Base-by-base conservation (phyloP, 1,140 invertebrate genomes). In the Drosophila navojoa region DNA sequence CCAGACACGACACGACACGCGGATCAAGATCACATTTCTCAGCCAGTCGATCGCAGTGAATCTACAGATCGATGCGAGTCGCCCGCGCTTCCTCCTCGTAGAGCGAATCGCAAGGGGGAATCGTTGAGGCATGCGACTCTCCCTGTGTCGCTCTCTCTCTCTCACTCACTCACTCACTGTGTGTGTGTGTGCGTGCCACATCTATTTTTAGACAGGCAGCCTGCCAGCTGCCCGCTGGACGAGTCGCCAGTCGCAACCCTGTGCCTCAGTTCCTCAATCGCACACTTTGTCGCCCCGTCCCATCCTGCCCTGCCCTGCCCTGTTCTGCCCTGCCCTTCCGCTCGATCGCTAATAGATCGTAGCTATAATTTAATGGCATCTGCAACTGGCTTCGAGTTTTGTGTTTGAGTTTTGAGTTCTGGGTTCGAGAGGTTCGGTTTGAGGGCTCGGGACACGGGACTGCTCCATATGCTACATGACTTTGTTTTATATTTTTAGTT, bases 401-500 rank as follows among this genome's bases (percentile, higher is more conserved):
- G 35, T 38, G 4, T 38, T 7, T 32, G 27, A 58, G 19, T 22
- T 22, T 59, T 66, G n/a, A 40, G 53, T 27, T 16, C 15, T 25
- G 58, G 10, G 25, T 57, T 55, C 15, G 29, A 38, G 35, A 38
- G 29, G 29, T 22, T 38, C 35, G 53, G 35, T 11, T 55, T 40
- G 11, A 38, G 35, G 35, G 35, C 35, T 38, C 35, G 32, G 32
- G 32, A 35, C 32, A 10, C 32, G 32, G 10, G 32, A n/a, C 9
- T 10, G 44, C 62, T 78, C 79, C 81, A 86, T 87, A 79, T 87
- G 82, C 81, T 59, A 52, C 80, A 58, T 72, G 71, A 71, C 72
- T 86, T 76, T 52, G 49, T 79, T 86, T 81, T 87, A 86, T 86
- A 86, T 86, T 86, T 86, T 38, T 38, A 87, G 81, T 81, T 73